Conservation (phyloP, 2,113 vertebrate genomes). For the Sinocyclocheilus rhinocerous region DNA sequence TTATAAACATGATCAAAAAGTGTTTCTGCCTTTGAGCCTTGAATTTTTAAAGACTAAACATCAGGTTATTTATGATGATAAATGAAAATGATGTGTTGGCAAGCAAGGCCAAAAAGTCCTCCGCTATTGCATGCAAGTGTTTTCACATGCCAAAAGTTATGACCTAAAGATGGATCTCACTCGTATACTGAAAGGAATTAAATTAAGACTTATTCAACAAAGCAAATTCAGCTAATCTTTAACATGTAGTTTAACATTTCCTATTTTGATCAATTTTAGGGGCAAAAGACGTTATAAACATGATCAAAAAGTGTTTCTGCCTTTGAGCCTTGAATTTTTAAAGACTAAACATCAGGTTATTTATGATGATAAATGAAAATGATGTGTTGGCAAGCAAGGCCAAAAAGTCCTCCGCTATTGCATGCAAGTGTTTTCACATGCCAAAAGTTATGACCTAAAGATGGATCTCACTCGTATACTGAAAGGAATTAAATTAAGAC, state of each 20-base stretch:
- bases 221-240: too few species aligned
- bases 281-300: background rate
- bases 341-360: background rate
- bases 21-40: background rate
- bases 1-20: background rate
- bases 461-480: constrained; percentile 20
- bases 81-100: background rate
- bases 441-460: constrained; percentile 31
- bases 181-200: constrained; percentile 16
- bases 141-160: constrained; percentile 27
- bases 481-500: constrained; percentile 15
- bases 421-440: background rate
- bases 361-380: background rate
- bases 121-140: background rate
- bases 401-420: background rate
- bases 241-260: background rate
- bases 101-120: background rate
- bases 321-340: background rate
- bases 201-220: background rate
- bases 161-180: constrained; percentile 21
- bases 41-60: background rate
- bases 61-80: background rate
- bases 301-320: background rate
- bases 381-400: background rate
- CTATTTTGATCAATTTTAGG: background rate